Conservation (phyloP, 2,113 vertebrate genomes). For the Bubo bubo region DNA sequence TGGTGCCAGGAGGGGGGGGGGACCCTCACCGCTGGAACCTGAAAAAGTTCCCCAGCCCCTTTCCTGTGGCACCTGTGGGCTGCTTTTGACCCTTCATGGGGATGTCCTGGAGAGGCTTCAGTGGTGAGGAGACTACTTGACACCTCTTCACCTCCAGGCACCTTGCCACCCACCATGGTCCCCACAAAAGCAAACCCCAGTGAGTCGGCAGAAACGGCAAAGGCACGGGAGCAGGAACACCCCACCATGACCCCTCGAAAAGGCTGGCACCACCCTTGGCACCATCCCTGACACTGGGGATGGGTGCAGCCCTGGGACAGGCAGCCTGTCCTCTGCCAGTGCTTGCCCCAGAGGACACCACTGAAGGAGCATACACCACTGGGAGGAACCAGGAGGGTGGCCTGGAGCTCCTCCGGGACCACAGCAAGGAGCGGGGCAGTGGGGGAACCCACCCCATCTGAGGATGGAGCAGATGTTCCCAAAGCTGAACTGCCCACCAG, state of each 20-base stretch:
- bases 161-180: background rate
- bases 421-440: background rate
- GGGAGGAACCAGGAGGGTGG: background rate
- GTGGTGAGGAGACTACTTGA: background rate
- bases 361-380: background rate
- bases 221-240: rapidly evolving
- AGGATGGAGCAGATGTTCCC: background rate
- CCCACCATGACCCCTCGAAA: rapidly evolving
- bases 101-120: background rate
- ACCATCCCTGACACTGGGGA: rapidly evolving
- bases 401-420: background rate
- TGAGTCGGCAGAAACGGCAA: background rate
- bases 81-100: background rate
- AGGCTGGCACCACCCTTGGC: background rate
- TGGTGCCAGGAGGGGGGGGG: rapidly evolving
- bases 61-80: background rate
- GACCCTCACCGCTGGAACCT: background rate
- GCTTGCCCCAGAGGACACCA: rapidly evolving
- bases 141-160: background rate
- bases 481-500: background rate
- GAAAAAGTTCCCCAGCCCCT: background rate
- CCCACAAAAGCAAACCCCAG: background rate
- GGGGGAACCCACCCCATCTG: background rate
- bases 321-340: rapidly evolving
- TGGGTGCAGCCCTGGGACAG: background rate